A percentile compares a stretch with the other conserved stretches of the same genome.
These are phyloP conservation scores for Aleiodes testaceus DNA, from an alignment of 2,888 invertebrate species.

Conservation along the genomic window DNA sequence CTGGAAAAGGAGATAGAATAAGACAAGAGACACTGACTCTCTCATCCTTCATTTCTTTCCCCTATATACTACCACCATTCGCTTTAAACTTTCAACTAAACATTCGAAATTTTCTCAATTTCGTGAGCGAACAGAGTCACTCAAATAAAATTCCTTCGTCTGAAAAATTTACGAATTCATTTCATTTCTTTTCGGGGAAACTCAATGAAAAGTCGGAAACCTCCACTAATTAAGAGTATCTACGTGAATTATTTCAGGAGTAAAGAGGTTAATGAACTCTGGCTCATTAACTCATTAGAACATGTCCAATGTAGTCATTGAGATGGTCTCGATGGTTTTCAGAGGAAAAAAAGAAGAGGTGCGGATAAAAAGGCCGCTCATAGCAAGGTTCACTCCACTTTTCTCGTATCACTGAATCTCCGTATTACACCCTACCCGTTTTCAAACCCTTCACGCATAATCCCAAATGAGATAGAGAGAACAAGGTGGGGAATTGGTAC, in stretches of 20 bases:
- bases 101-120: conserved; percentile 47
- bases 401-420: conserved; percentile 41
- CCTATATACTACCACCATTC: neutral
- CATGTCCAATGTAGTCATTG: conserved; percentile 13
- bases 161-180: conserved; percentile 21
- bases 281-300: no score
- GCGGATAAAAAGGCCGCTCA: neutral
- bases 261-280: no score
- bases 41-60: conserved; percentile 16
- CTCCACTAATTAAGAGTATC: no score
- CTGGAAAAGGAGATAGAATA: conserved; percentile 35
- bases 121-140: conserved; percentile 23
- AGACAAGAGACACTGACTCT: conserved; percentile 35
- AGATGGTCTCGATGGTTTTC: conserved; percentile 27
- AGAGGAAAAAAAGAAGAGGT: neutral
- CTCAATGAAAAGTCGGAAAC: no score
- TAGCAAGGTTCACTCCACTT: conserved; percentile 15
- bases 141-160: neutral
- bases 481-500: neutral
- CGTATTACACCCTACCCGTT: conserved; percentile 35
- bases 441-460: conserved; percentile 34
- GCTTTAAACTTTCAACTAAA: conserved; percentile 46
- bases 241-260: no score
- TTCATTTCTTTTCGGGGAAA: neutral
- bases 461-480: conserved; percentile 31